Conservation (phyloP, 2,113 vertebrate species). For the Otolemur garnettii region DNA sequence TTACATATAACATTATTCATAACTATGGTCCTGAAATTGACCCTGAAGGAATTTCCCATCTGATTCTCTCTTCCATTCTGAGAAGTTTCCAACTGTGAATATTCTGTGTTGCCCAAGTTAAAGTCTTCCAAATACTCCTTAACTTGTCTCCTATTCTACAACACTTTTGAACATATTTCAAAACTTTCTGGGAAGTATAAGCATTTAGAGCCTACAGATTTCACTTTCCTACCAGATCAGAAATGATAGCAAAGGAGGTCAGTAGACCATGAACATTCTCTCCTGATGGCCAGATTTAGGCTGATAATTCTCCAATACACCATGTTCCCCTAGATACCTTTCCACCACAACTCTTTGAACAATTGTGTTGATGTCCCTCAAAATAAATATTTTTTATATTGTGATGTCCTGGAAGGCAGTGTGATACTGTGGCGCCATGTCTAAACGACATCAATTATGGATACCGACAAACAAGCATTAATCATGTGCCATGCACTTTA, state of each 20-base stretch:
- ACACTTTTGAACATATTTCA: conserved; percentile 52
- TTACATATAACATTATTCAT: conserved; percentile 67
- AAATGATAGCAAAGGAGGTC: conserved; percentile 19
- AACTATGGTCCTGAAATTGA: conserved; percentile 63
- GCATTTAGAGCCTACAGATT: conserved; percentile 35
- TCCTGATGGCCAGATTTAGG: neutral
- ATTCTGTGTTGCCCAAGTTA: conserved; percentile 33
- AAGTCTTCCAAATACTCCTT: conserved; percentile 66
- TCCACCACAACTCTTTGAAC: neutral
- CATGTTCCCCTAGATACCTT: neutral
- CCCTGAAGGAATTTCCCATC: conserved; percentile 68
- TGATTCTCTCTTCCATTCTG: conserved; percentile 57
- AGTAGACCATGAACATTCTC: neutral
- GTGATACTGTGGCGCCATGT: neutral
- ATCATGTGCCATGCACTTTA: neutral
- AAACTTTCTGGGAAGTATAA: conserved; percentile 45
- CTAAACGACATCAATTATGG: neutral
- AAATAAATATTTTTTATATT: neutral
- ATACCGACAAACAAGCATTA: neutral
- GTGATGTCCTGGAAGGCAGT: neutral
- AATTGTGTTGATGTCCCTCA: neutral
- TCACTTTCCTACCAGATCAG: conserved; percentile 16
- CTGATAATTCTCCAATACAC: neutral
- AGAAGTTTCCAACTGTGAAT: conserved; percentile 73
- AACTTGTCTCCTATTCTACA: conserved; percentile 70